Conservation (phyloP, 2,113 vertebrate species). For the Ptilorrhoa leucosticta region DNA sequence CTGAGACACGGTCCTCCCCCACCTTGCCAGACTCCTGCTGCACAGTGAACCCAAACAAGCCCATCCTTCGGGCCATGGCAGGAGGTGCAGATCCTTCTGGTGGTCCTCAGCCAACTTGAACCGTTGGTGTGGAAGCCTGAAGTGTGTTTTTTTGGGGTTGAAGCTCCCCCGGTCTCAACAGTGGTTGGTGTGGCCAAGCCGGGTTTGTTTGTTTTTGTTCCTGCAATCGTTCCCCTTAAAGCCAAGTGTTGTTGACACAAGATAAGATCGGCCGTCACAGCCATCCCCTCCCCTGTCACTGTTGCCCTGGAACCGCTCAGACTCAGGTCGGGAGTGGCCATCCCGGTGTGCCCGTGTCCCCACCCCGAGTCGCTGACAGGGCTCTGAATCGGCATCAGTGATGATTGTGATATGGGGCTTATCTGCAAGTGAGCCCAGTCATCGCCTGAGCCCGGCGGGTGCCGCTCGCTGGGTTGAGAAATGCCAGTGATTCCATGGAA, state of each 20-base stretch:
- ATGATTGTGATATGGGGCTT: neutral
- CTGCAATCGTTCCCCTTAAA: neutral
- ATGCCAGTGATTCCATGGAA: neutral
- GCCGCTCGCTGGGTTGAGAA: neutral
- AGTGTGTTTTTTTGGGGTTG: rapidly evolving
- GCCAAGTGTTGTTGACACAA: neutral
- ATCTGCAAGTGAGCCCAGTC: neutral
- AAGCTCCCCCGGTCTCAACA: neutral
- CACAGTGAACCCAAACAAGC: neutral
- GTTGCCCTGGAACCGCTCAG: neutral
- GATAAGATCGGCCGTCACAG: neutral
- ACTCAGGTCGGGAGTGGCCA: rapidly evolving
- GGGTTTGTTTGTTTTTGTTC: neutral
- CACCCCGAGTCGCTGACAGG: neutral
- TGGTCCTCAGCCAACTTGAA: neutral
- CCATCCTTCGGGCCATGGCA: rapidly evolving
- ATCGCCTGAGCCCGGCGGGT: rapidly evolving
- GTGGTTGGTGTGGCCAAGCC: neutral
- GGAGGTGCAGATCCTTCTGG: neutral
- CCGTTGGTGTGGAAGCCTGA: neutral
- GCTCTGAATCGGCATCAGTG: neutral
- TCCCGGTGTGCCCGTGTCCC: neutral
- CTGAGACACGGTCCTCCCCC: neutral
- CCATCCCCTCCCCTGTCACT: neutral
- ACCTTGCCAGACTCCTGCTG: neutral